Percentiles rank a stretch among this genome's conserved stretches.
Evolutionary conservation across 1,140 invertebrate genomes (phyloP).

Genomic region (Megalopta genalis): DNA sequence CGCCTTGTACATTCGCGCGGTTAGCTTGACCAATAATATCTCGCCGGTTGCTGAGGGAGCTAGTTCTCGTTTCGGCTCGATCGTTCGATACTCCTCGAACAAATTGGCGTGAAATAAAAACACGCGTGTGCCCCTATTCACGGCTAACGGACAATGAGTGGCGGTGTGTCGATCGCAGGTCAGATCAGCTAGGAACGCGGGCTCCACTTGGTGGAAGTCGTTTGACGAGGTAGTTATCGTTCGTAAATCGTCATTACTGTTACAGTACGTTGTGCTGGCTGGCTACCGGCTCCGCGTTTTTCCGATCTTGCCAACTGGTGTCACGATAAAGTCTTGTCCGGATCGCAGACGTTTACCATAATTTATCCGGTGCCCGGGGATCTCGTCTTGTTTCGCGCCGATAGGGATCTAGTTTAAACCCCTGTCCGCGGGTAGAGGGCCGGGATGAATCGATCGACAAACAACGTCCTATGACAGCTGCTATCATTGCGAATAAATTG

Average conservation of each 20-base stretch:
- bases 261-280: slow-evolving; percentile 31
- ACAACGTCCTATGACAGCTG: background rate
- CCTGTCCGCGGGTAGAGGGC: background rate
- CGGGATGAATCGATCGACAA: slow-evolving; percentile 13
- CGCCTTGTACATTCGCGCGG: background rate
- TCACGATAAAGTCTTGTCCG: slow-evolving; percentile 43
- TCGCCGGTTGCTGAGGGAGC: background rate
- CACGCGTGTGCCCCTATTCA: background rate
- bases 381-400: slow-evolving; percentile 9
- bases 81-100: slow-evolving; percentile 4
- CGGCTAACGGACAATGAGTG: slow-evolving; percentile 24
- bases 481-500: background rate
- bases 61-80: background rate
- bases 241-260: slow-evolving; percentile 56
- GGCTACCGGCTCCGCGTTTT: slow-evolving; percentile 49
- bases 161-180: slow-evolving; percentile 4
- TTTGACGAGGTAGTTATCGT: slow-evolving; percentile 54
- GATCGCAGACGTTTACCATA: slow-evolving; percentile 39
- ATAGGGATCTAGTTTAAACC: background rate
- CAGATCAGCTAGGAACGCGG: slow-evolving; percentile 11
- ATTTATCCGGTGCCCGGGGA: slow-evolving; percentile 42
- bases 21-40: background rate
- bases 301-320: slow-evolving; percentile 15
- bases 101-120: slow-evolving; percentile 17
- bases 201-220: slow-evolving; percentile 13